A percentile compares a stretch with the other conserved stretches of the same genome.
These are phyloP conservation scores for Lysandra coridon DNA, from an alignment of 2,888 invertebrate genomes.

Conservation along the genomic window DNA sequence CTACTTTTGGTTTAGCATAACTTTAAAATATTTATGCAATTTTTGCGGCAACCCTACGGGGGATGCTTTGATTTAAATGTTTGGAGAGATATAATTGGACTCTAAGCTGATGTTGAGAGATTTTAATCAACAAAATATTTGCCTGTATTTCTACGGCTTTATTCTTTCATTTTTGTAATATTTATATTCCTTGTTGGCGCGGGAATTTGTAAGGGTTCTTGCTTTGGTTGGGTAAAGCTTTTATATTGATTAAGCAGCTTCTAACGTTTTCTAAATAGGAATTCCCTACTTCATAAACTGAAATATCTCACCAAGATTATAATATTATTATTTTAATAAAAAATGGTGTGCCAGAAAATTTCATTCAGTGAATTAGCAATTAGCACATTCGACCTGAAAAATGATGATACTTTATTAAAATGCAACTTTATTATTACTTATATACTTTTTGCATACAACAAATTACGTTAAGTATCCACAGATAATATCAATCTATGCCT, in stretches of 20 bases:
- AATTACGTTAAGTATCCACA: too few relatives aligned
- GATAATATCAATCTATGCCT: too few relatives aligned
- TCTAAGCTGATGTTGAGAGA: conserved; percentile 24
- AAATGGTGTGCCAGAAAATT: too few relatives aligned
- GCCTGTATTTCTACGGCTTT: conserved; percentile 25
- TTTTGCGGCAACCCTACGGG: not conserved
- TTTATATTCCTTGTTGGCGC: conserved; percentile 12
- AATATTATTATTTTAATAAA: not conserved
- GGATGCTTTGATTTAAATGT: conserved; percentile 23
- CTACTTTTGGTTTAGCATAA: too few relatives aligned
- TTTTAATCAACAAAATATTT: conserved; percentile 26
- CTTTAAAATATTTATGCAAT: not conserved
- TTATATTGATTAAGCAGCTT: not conserved
- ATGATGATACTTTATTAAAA: too few relatives aligned
- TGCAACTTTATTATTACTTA: too few relatives aligned
- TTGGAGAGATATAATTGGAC: conserved; percentile 23
- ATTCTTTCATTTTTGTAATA: conserved; percentile 7
- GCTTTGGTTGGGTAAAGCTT: not conserved
- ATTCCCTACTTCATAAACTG: not conserved
- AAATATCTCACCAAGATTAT: not conserved
- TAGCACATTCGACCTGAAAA: too few relatives aligned
- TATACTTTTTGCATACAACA: too few relatives aligned
- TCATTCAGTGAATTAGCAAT: too few relatives aligned
- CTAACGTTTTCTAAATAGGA: not conserved
- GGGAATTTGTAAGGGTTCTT: conserved; percentile 10